Conservation (phyloP, 2,797 vertebrate species). For the Pipistrellus pipistrellus region DNA sequence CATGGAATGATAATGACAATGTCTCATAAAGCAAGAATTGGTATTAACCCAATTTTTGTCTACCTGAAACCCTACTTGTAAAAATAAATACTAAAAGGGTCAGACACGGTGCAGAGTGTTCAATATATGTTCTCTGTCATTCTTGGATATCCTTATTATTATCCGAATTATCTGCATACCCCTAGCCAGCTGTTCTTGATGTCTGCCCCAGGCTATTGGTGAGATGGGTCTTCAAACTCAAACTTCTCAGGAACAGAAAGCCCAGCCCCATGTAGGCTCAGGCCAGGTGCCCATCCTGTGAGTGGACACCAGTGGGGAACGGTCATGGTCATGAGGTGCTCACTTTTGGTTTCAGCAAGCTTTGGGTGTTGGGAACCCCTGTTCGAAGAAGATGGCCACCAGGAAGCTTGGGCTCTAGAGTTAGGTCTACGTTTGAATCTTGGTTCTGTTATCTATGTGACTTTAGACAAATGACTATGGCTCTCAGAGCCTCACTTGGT, state of each 20-base stretch:
- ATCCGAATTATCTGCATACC: neutral
- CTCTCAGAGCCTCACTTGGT: neutral
- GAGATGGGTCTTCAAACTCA: neutral
- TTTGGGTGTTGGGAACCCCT: neutral
- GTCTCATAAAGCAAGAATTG: conserved; percentile 8
- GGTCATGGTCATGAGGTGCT: neutral
- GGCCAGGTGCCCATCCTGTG: neutral
- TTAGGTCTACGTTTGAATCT: neutral
- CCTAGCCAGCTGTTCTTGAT: neutral
- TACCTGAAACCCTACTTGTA: neutral
- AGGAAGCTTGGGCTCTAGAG: neutral
- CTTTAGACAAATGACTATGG: neutral
- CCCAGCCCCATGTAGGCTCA: neutral
- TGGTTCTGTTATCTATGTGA: neutral
- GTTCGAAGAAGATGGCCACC: neutral
- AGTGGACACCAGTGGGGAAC: neutral
- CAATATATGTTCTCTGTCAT: neutral
- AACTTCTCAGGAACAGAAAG: neutral
- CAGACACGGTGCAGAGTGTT: neutral
- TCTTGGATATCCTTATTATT: neutral
- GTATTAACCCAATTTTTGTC: neutral
- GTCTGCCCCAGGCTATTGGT: neutral
- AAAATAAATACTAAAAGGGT: conserved; percentile 39
- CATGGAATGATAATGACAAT: neutral
- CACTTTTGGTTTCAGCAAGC: neutral